These are phyloP conservation scores for Falcunculus frontatus DNA, from an alignment of 2,113 vertebrate species.

Conservation along the genomic window DNA sequence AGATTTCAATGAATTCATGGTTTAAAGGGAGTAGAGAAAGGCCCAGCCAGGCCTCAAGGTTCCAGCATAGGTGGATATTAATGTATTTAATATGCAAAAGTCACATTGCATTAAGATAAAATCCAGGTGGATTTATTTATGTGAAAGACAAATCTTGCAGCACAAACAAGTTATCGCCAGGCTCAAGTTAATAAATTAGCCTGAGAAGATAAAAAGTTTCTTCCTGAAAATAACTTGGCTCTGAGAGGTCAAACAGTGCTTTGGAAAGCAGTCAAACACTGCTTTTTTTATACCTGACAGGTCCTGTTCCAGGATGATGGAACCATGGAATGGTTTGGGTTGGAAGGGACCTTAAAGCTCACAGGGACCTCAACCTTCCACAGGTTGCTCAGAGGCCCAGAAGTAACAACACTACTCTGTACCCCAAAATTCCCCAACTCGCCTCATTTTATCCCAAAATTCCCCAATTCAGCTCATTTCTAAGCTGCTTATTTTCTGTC, in stretches of 20 bases:
- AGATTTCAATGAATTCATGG: not conserved
- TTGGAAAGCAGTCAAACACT: too few relatives aligned
- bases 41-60: not conserved
- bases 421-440: not conserved
- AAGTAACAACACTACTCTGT: not conserved
- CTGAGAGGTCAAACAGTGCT: not conserved
- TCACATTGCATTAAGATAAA: not conserved
- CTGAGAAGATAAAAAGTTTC: not conserved
- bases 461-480: not conserved
- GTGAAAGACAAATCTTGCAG: not conserved
- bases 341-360: not conserved
- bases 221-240: not conserved
- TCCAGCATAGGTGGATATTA: not conserved
- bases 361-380: not conserved
- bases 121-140: not conserved
- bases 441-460: not conserved
- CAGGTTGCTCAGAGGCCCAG: not conserved
- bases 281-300: too few relatives aligned
- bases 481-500: not conserved
- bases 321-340: not conserved
- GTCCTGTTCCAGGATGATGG: not conserved
- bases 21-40: not conserved
- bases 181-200: not conserved
- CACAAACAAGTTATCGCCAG: not conserved
- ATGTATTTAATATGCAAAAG: not conserved